phyloP scores from a whole-genome alignment of 92 coral and sea anemone species.

The Epizoanthus scotinus region DNA sequence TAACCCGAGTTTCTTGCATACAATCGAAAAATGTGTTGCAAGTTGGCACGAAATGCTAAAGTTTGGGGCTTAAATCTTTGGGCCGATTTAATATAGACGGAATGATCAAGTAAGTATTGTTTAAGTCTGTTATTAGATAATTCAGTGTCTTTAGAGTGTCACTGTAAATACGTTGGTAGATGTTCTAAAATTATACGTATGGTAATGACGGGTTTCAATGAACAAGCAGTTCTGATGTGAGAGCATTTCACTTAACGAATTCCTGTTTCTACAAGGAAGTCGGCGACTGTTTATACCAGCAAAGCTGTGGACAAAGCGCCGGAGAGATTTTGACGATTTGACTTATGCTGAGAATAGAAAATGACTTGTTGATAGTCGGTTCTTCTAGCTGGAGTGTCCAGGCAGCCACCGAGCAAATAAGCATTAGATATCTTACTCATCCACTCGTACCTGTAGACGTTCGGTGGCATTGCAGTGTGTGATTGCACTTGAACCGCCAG shows the following conservation, averaged over 20 bases:
- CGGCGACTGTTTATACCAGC: too few species aligned
- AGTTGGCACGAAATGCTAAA: neutral
- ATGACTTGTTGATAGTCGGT: neutral
- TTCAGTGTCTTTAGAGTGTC: neutral
- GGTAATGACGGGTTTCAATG: neutral
- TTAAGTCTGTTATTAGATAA: neutral
- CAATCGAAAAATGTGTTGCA: constrained; percentile 2
- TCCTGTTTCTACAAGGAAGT: constrained; percentile 22
- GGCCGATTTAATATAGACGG: neutral
- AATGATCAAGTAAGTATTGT: constrained; percentile 35
- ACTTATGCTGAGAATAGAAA: neutral
- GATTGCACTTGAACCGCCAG: neutral
- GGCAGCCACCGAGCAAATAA: neutral
- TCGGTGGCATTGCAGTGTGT: neutral
- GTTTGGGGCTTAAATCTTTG: neutral
- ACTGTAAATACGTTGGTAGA: neutral
- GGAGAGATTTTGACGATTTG: neutral
- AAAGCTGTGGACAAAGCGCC: too few species aligned
- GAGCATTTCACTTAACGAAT: constrained; percentile 31
- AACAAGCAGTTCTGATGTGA: neutral
- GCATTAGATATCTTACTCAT: constrained; percentile 13
- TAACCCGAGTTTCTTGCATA: neutral
- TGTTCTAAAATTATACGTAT: neutral
- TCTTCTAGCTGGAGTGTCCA: neutral
- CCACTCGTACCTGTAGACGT: constrained; percentile 9